These are phyloP conservation scores for Neodiprion pinetum DNA, from an alignment of 1,140 invertebrate species.

Conservation along the genomic window DNA sequence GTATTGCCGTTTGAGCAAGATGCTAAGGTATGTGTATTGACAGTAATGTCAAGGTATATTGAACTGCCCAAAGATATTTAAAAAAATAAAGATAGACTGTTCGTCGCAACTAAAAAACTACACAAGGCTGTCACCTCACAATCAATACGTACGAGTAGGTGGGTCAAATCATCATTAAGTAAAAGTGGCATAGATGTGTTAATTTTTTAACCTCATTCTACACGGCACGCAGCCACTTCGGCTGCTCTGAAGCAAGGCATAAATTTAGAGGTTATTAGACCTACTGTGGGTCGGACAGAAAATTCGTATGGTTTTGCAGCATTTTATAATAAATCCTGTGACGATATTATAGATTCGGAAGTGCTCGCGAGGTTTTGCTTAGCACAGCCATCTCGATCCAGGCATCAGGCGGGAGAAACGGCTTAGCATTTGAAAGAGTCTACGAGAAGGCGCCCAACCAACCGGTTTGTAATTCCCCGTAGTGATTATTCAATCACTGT, in stretches of 20 bases:
- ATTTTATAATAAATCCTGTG: conserved; percentile 31
- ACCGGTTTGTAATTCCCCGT: no score
- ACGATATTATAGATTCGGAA: no score
- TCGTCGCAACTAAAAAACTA: conserved; percentile 34
- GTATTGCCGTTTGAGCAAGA: no score
- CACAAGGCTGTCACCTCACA: conserved; percentile 30
- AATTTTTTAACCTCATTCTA: conserved; percentile 34
- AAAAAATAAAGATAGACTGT: conserved; percentile 16
- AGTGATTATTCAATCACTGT: no score
- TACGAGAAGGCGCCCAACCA: no score
- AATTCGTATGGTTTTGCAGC: conserved; percentile 35
- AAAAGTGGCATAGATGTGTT: conserved; percentile 32
- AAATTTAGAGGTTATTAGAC: conserved; percentile 34
- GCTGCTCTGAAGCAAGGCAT: conserved; percentile 22
- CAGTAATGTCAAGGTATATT: no score
- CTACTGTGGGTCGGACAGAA: conserved; percentile 38
- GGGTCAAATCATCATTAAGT: conserved; percentile 34
- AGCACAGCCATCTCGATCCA: no score
- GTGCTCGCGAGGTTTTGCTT: no score
- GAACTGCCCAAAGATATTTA: no score
- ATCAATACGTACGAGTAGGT: conserved; percentile 35
- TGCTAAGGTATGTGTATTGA: no score
- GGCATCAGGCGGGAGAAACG: no score
- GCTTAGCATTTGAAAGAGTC: no score
- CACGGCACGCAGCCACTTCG: conserved; percentile 35